These are phyloP conservation scores for Ivindomyrus marchei DNA, from an alignment of 2,113 vertebrate genomes.

Conservation along the genomic window DNA sequence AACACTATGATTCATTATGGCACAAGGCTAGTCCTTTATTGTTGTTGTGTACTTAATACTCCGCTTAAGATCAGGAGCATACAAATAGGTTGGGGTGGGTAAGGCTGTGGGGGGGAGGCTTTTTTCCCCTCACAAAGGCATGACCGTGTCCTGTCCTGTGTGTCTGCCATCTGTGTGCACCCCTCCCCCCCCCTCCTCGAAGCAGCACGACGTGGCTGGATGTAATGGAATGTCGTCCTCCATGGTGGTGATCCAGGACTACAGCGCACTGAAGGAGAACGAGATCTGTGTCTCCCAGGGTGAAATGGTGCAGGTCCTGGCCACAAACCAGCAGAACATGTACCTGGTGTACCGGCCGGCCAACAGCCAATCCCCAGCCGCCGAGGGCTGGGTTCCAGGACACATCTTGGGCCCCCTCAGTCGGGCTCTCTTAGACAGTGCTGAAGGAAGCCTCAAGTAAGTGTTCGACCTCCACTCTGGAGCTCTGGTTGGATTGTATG, in stretches of 20 bases:
- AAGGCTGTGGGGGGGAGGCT: not conserved
- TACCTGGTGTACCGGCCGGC: constrained; percentile 89
- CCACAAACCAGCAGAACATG: constrained; percentile 97
- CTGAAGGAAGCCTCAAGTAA: constrained; percentile 97
- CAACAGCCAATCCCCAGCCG: constrained; percentile 80
- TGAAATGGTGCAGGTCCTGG: constrained; percentile 88
- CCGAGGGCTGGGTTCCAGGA: constrained; percentile 96
- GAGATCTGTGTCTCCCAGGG: constrained; percentile 92
- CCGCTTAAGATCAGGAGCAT: not conserved
- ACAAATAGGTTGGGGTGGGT: not conserved
- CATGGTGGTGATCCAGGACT: constrained; percentile 89
- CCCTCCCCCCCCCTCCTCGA: not conserved
- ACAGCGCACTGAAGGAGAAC: constrained; percentile 94
- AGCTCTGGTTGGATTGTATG: constrained; percentile 67
- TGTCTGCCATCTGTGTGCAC: not conserved
- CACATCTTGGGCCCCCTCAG: constrained; percentile 75
- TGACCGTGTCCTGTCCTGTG: not conserved
- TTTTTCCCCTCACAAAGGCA: not conserved
- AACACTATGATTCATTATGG: not conserved
- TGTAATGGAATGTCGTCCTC: constrained; percentile 83
- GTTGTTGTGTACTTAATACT: not conserved
- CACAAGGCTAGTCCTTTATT: not conserved
- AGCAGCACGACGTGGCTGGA: constrained; percentile 69
- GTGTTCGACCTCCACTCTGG: constrained; percentile 70
- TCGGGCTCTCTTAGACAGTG: constrained; percentile 77